Evolutionary conservation across 2,888 invertebrate genomes (phyloP).

Genomic region (Lomographa bimaculata): DNA sequence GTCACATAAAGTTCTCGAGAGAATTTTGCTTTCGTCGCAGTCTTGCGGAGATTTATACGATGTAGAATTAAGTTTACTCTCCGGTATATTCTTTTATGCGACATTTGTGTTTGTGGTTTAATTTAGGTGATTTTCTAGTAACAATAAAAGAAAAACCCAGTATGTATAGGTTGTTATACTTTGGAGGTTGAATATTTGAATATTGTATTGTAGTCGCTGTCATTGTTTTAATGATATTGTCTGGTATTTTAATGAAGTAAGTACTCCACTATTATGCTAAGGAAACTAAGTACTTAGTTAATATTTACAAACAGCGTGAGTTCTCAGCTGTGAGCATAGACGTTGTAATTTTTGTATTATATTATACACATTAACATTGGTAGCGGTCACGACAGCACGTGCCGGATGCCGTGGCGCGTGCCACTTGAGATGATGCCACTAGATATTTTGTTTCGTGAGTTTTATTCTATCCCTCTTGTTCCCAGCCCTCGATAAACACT

Average conservation of each 20-base stretch:
- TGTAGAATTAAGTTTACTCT: conserved; percentile 57
- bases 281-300: conserved; percentile 40
- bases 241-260: conserved; percentile 27
- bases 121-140: conserved; percentile 16
- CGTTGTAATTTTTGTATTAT: conserved; percentile 47
- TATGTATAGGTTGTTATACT: conserved; percentile 1
- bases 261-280: conserved; percentile 39
- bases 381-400: conserved; percentile 51
- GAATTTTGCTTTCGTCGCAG: conserved; percentile 67
- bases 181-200: conserved; percentile 1
- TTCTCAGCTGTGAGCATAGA: conserved; percentile 45
- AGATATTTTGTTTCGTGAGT: conserved; percentile 33
- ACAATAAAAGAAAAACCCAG: conserved; percentile 14
- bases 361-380: conserved; percentile 48
- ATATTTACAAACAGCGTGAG: conserved; percentile 50
- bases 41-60: conserved; percentile 62
- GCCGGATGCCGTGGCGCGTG: conserved; percentile 45
- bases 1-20: conserved; percentile 69
- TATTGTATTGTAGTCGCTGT: conserved; percentile 5
- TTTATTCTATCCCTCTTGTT: conserved; percentile 32
- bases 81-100: conserved; percentile 34
- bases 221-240: conserved; percentile 13
- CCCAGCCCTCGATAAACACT: conserved; percentile 40
- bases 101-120: conserved; percentile 25
- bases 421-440: conserved; percentile 46